A percentile compares a stretch with the other conserved stretches of the same genome.
Evolutionary conservation across 92 coral and sea anemone species (phyloP).

Genomic region (Siderastrea radians): DNA sequence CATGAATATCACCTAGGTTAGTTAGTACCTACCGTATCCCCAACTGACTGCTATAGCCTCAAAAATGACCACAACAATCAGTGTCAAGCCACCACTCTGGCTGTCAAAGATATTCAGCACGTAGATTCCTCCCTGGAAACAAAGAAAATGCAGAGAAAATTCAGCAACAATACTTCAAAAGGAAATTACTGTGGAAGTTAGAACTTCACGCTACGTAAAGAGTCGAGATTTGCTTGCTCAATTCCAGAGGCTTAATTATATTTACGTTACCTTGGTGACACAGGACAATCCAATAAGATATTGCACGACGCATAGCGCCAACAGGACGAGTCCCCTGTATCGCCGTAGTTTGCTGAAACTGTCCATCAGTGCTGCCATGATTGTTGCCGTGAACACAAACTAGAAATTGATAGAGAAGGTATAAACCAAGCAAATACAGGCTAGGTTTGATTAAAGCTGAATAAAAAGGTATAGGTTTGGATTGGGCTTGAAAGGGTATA

Average conservation of each 20-base stretch:
- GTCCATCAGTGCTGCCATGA: constrained; percentile 75
- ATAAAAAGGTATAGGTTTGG: no score
- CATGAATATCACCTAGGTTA: not conserved
- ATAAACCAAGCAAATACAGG: no score
- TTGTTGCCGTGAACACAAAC: constrained; percentile 88
- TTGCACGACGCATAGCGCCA: constrained; percentile 49
- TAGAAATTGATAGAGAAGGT: not conserved
- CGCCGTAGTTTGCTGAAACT: constrained; percentile 59
- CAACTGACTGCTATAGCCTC: constrained; percentile 76
- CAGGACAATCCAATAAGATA: constrained; percentile 81
- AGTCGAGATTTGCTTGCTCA: no score
- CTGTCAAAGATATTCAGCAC: constrained; percentile 85
- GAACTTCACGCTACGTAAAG: no score
- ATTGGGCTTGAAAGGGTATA: no score
- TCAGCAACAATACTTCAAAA: not conserved
- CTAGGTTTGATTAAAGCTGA: no score
- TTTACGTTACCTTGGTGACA: constrained; percentile 72
- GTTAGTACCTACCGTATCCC: constrained; percentile 14
- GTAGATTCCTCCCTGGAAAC: constrained; percentile 88
- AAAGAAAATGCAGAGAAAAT: not conserved
- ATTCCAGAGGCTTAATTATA: no score
- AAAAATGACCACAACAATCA: constrained; percentile 76
- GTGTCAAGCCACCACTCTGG: constrained; percentile 86
- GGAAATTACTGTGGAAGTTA: not conserved
- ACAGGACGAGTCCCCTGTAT: constrained; percentile 57